Percentiles rank a stretch among this genome's conserved stretches.
Evolutionary conservation across 2,113 vertebrate species (phyloP).

Genomic region (Caloenas nicobarica): DNA sequence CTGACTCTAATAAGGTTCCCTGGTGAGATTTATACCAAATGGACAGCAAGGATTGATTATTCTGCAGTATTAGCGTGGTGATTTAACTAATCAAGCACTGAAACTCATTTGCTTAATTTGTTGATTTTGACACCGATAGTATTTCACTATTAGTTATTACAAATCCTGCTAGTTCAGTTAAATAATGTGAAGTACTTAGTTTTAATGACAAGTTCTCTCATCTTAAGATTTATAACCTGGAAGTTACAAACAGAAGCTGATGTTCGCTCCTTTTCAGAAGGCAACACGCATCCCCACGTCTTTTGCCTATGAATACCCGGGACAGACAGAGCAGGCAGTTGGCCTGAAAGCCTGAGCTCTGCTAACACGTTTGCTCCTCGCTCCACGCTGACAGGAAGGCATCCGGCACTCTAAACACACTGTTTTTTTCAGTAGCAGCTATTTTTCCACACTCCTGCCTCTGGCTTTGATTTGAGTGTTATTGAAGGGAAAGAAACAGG

Average conservation of each 20-base stretch:
- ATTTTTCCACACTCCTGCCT: background rate
- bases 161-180: background rate
- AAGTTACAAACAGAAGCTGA: background rate
- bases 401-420: background rate
- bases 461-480: background rate
- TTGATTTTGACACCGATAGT: background rate
- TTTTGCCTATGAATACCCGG: background rate
- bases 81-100: background rate
- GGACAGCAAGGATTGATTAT: conserved; percentile 17
- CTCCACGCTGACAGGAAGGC: background rate
- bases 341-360: background rate
- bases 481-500: background rate
- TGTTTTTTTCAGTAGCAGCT: background rate
- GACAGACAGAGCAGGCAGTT: background rate
- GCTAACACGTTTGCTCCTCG: conserved; percentile 14
- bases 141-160: background rate
- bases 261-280: background rate
- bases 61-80: background rate
- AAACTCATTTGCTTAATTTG: background rate
- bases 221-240: background rate
- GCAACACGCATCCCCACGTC: background rate
- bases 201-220: background rate
- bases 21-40: background rate
- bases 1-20: background rate
- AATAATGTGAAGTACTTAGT: background rate